Percentiles rank a stretch among this genome's conserved stretches.
Evolutionary conservation across 2,797 vertebrate genomes (phyloP).

Genomic region (Gymnoscopelus microlampas): DNA sequence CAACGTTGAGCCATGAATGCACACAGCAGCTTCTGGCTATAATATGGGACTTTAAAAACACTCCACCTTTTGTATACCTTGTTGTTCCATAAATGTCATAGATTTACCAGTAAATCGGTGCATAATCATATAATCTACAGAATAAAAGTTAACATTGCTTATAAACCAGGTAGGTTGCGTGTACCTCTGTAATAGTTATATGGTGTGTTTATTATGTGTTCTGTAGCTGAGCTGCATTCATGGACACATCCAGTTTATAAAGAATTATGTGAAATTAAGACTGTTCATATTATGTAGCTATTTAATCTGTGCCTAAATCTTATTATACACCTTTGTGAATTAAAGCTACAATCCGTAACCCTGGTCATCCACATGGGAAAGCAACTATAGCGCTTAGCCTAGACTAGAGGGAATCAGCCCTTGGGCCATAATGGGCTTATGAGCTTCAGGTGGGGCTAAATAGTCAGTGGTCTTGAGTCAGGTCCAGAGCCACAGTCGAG

Average conservation of each 20-base stretch:
- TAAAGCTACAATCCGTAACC: too few relatives aligned
- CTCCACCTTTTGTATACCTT: conserved; percentile 57
- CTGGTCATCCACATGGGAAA: too few relatives aligned
- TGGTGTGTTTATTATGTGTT: conserved; percentile 59
- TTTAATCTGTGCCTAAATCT: conserved; percentile 1
- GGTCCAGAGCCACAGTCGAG: too few relatives aligned
- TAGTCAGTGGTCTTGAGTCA: too few relatives aligned
- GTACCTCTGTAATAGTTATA: conserved; percentile 55
- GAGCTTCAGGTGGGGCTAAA: too few relatives aligned
- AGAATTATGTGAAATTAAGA: conserved; percentile 74
- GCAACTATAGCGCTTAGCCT: too few relatives aligned
- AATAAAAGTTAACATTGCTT: conserved; percentile 35
- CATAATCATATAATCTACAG: conserved; percentile 39
- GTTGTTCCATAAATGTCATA: conserved; percentile 47
- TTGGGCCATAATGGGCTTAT: too few relatives aligned
- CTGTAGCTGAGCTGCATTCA: conserved; percentile 68
- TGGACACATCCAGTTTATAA: conserved; percentile 66
- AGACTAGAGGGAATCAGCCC: too few relatives aligned
- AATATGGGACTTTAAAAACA: conserved; percentile 36
- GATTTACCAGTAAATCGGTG: conserved; percentile 42
- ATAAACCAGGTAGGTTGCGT: conserved; percentile 39
- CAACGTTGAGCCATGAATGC: conserved; percentile 48
- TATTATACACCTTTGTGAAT: too few relatives aligned
- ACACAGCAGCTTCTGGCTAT: conserved; percentile 59
- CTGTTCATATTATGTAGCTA: conserved; percentile 54